Evolutionary conservation across 1,140 invertebrate species (phyloP).

Genomic region (Hestina assimilis): DNA sequence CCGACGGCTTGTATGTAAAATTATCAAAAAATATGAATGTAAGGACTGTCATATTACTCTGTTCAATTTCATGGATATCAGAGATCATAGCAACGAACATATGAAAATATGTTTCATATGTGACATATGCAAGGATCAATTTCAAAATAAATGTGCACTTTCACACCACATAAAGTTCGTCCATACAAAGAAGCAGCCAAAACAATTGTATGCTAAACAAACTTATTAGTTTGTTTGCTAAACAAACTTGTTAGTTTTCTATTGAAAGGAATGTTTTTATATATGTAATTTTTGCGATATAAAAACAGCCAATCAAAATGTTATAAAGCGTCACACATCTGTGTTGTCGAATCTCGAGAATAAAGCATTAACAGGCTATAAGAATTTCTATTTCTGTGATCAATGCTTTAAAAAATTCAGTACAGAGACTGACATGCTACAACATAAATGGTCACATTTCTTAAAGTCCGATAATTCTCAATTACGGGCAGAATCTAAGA

Average conservation of each 20-base stretch:
- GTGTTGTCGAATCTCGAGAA: slow-evolving; percentile 49
- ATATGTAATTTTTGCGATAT: slow-evolving; percentile 60
- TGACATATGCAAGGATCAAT: slow-evolving; percentile 63
- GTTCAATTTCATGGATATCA: slow-evolving; percentile 55
- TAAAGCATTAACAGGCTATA: slow-evolving; percentile 46
- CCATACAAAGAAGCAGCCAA: slow-evolving; percentile 43
- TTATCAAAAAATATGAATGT: slow-evolving; percentile 48
- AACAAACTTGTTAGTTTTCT: too few relatives aligned
- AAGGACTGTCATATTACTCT: slow-evolving; percentile 45
- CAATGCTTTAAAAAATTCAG: slow-evolving; percentile 55
- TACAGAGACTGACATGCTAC: slow-evolving; percentile 50
- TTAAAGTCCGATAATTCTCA: slow-evolving; percentile 31
- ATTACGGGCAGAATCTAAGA: slow-evolving; percentile 26
- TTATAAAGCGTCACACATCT: slow-evolving; percentile 45
- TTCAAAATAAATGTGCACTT: slow-evolving; percentile 48
- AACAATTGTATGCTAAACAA: slow-evolving; percentile 31
- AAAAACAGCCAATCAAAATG: slow-evolving; percentile 37
- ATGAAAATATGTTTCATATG: slow-evolving; percentile 44
- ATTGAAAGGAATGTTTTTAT: slow-evolving; percentile 45
- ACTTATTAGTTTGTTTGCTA: too few relatives aligned
- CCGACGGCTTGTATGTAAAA: slow-evolving; percentile 38
- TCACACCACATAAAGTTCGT: slow-evolving; percentile 55
- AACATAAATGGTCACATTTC: slow-evolving; percentile 64
- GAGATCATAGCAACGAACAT: slow-evolving; percentile 63
- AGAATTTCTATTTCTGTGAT: slow-evolving; percentile 61